These are phyloP conservation scores for Cryptoleucopteryx plumbea DNA, from an alignment of 2,113 vertebrate species.

Conservation along the genomic window DNA sequence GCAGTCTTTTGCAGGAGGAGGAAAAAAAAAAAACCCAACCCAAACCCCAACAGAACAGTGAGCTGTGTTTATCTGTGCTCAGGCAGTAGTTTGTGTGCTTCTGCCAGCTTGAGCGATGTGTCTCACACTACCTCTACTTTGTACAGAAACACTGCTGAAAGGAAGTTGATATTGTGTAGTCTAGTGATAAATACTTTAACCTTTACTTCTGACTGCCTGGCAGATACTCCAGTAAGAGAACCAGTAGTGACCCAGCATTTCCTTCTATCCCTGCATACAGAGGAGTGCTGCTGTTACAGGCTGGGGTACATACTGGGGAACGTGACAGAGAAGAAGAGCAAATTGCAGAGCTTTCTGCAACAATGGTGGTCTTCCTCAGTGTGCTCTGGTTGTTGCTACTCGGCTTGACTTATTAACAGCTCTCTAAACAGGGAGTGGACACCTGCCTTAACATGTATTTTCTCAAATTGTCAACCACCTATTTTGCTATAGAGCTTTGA, in stretches of 20 bases:
- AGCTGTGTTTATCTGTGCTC: not conserved
- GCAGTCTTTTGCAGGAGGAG: not conserved
- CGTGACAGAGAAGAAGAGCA: not conserved
- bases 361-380: not conserved
- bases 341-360: not conserved
- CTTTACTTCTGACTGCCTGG: not conserved
- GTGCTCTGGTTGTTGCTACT: not conserved
- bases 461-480: not conserved
- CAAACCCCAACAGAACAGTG: not conserved
- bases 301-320: not conserved
- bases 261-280: not conserved
- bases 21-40: rapidly evolving
- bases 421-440: not conserved
- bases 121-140: not conserved
- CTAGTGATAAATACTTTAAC: not conserved
- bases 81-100: not conserved
- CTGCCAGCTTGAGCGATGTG: not conserved
- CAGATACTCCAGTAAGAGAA: not conserved
- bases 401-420: not conserved
- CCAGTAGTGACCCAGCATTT: not conserved
- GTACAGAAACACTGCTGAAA: not conserved
- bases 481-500: not conserved
- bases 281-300: not conserved
- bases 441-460: not conserved
- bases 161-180: not conserved